phyloP scores from a whole-genome alignment of 2,888 invertebrate species.

The Drosophila gaucha region DNA sequence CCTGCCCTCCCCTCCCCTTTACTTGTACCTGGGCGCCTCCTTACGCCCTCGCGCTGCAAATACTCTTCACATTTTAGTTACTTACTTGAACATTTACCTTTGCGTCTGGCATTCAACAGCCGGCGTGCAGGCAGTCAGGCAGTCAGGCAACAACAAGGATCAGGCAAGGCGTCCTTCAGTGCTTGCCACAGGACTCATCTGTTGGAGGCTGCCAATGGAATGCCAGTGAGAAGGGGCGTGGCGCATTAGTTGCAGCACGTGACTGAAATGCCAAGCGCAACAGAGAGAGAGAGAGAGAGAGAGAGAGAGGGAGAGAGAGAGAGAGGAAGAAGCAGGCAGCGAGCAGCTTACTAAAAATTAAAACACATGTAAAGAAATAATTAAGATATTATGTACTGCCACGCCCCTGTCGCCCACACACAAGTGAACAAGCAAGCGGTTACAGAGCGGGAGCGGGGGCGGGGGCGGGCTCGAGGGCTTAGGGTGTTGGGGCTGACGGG shows the following conservation, averaged over 20 bases:
- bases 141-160: constrained; percentile 14
- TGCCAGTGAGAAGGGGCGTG: constrained; percentile 26
- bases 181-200: constrained; percentile 54
- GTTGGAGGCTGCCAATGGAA: constrained; percentile 57
- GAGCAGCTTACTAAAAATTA: constrained; percentile 74
- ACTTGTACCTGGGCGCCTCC: background rate
- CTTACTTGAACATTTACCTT: constrained; percentile 72
- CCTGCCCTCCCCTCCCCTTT: background rate
- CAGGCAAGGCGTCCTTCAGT: constrained; percentile 13
- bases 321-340: constrained; percentile 16
- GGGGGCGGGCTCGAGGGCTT: background rate
- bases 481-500: constrained; percentile 13
- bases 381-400: constrained; percentile 70
- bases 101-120: constrained; percentile 46
- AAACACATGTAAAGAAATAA: constrained; percentile 78
- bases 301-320: background rate
- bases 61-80: constrained; percentile 56
- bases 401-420: constrained; percentile 5
- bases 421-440: constrained; percentile 19
- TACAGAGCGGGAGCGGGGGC: no score
- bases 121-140: constrained; percentile 26
- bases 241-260: constrained; percentile 76
- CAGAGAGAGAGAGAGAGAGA: background rate
- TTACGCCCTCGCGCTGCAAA: constrained; percentile 7
- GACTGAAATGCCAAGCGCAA: constrained; percentile 66